phyloP scores from a whole-genome alignment of 2,113 vertebrate species.

The Amazona guildingii region DNA sequence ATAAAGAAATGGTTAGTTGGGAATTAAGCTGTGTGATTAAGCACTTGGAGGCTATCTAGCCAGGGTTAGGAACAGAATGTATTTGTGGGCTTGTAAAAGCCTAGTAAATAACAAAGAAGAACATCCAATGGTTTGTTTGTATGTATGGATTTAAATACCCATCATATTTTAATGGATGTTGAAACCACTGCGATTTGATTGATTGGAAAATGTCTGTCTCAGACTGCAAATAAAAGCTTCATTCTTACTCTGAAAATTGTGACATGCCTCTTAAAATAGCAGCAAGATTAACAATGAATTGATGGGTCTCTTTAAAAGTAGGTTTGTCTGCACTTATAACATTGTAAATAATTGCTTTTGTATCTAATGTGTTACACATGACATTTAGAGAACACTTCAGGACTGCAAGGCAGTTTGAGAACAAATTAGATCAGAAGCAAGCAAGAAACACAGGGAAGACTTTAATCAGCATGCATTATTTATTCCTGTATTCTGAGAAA shows the following conservation, averaged over 20 bases:
- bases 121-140: not conserved
- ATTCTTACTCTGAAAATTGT: not conserved
- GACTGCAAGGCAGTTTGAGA: not conserved
- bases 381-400: not conserved
- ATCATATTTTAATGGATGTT: not conserved
- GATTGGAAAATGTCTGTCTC: not conserved
- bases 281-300: not conserved
- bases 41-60: not conserved
- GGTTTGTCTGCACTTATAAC: not conserved
- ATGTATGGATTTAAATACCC: not conserved
- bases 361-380: not conserved
- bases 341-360: not conserved
- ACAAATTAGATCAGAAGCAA: conserved; percentile 22
- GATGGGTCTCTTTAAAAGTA: not conserved
- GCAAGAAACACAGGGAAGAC: not conserved
- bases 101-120: not conserved
- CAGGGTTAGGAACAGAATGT: not conserved
- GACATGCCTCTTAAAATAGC: not conserved
- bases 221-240: not conserved
- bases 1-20: conserved; percentile 40
- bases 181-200: not conserved
- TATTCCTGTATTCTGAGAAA: not conserved
- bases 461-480: conserved; percentile 41
- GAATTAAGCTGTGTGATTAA: not conserved
- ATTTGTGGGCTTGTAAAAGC: not conserved